A percentile compares a stretch with the other conserved stretches of the same genome.
Evolutionary conservation across 2,888 invertebrate species (phyloP).

Genomic region (Drosophila glabriapex): DNA sequence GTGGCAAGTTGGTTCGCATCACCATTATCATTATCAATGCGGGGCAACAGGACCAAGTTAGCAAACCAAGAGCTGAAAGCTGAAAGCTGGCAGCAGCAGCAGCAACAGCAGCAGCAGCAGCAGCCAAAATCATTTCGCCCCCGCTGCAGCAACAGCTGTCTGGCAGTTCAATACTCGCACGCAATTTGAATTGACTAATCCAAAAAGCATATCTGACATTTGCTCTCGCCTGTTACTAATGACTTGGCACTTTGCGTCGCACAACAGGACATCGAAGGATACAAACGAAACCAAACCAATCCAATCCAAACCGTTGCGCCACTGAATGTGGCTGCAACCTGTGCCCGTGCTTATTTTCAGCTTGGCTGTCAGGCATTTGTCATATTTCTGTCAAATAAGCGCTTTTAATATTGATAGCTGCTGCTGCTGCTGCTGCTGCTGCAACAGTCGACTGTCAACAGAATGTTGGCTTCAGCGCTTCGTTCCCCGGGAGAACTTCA

Average conservation of each 20-base stretch:
- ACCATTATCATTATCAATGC: constrained; percentile 5
- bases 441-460: constrained; percentile 67
- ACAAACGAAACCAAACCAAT: constrained; percentile 10
- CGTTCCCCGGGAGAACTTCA: constrained; percentile 46
- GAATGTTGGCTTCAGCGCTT: constrained; percentile 76
- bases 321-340: constrained; percentile 49
- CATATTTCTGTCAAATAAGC: constrained; percentile 82
- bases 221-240: constrained; percentile 78
- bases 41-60: constrained; percentile 30
- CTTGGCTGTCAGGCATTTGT: constrained; percentile 80
- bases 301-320: constrained; percentile 16
- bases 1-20: constrained; percentile 41
- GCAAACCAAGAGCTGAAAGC: constrained; percentile 26
- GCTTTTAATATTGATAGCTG: constrained; percentile 80
- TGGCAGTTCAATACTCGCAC: constrained; percentile 62
- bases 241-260: constrained; percentile 73
- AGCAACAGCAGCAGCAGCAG: constrained; percentile 32
- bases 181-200: constrained; percentile 78
- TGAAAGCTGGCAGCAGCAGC: constrained; percentile 16
- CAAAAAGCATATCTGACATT: constrained; percentile 79
- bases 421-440: constrained; percentile 31
- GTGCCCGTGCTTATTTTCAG: constrained; percentile 60
- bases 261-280: constrained; percentile 22
- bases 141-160: constrained; percentile 55
- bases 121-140: constrained; percentile 58